Evolutionary conservation across 2,797 vertebrate genomes (phyloP), one percentile per base, ranked within the genome.

Genomic region (Cyprinodon diabolis): DNA sequence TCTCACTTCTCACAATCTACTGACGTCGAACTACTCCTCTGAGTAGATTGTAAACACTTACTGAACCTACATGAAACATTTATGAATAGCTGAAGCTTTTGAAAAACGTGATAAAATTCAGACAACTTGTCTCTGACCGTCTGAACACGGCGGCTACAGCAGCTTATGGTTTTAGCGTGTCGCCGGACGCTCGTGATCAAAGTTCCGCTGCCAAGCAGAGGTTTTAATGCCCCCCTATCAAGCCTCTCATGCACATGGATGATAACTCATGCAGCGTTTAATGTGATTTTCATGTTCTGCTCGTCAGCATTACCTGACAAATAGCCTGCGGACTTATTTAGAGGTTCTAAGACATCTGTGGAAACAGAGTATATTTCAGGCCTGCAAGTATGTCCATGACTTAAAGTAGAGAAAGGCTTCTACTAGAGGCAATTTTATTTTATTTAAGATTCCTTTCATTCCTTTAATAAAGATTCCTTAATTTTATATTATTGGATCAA

Each of bases 271-370:
- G 75, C 71, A 37, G 74, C 58, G 71, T 78, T 80, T 89, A 88
- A 90, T 91, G 85, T 87, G 88, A 89, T 89, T 89, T 84, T 47
- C 84, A 72, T 91, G 86, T 91, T 91, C 79, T 83, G 82, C 84
- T 80, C 78, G 84, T 88, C 88, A 87, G 80, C 55, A 70, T 65
- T 78, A 84, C 75, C 76, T 79, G 68, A 79, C 60, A 65, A 86
- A 84, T 74, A 67, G 65, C 68, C 74, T 30, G 68, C 47, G 66
- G 66, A 81, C 76, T 84, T 56, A 80, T 85, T 89, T 75, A 77
- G 76, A 89, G 77, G 73, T 77, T 66, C 49, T 73, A 19, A 71
- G 69, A 78, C 66, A 81, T 80, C 68, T 72, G 56, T 57, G 47
- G 49, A 45, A 25, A 68, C 58, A 40, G 15, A 62, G 62, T 57